These are phyloP conservation scores for Eristalis intricaria DNA, from an alignment of 2,888 invertebrate genomes.

Conservation along the genomic window DNA sequence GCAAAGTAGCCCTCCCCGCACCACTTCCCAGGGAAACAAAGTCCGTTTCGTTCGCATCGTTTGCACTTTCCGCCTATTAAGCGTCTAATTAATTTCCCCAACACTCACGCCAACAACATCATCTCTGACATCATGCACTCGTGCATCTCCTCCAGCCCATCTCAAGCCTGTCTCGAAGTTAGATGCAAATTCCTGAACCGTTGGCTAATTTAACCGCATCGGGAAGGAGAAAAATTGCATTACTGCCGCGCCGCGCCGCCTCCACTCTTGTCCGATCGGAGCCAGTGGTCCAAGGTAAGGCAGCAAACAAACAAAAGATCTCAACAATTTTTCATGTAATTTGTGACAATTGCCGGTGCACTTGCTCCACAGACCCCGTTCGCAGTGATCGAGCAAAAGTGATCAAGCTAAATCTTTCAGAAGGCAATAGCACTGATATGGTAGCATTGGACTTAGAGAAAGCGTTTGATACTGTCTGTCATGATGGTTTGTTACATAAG, in stretches of 20 bases:
- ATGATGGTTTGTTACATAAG: no score
- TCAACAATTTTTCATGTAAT: constrained; percentile 39
- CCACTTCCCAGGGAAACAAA: no score
- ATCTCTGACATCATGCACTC: not conserved
- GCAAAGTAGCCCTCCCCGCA: no score
- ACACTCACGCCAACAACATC: not conserved
- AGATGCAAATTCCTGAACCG: constrained; percentile 3
- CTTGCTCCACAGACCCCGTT: constrained; percentile 33
- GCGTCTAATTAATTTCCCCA: not conserved
- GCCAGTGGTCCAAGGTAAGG: constrained; percentile 52
- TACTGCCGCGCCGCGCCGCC: not conserved
- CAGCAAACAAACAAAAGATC: constrained; percentile 41
- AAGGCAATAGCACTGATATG: no score
- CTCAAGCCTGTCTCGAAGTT: no score
- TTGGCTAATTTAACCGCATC: constrained; percentile 21
- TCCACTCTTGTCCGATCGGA: no score
- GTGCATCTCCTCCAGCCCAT: not conserved
- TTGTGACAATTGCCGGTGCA: constrained; percentile 39
- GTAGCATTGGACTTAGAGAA: no score
- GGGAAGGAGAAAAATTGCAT: constrained; percentile 31
- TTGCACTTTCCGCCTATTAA: not conserved
- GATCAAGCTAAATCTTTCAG: no score
- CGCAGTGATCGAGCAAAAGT: not conserved
- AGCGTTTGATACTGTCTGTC: no score
- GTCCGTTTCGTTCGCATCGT: no score